Evolutionary conservation across 1,140 invertebrate species (phyloP).

Genomic region (Papilio polyxenes): DNA sequence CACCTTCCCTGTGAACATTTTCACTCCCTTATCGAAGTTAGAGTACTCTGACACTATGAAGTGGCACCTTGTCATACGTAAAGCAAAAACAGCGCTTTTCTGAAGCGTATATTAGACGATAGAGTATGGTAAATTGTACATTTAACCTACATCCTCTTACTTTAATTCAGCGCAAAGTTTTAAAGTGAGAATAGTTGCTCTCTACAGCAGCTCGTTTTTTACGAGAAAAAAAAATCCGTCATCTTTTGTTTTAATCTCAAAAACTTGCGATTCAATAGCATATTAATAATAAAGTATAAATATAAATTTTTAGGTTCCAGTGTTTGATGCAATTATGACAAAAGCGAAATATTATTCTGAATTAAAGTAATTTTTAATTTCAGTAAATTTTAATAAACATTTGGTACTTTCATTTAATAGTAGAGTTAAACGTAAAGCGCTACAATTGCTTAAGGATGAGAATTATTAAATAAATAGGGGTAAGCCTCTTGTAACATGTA

Average conservation of each 20-base stretch:
- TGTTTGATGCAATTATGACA: too few relatives aligned
- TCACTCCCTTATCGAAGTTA: constrained; percentile 60
- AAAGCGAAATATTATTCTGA: neutral
- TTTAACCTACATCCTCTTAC: too few relatives aligned
- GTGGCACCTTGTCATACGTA: constrained; percentile 40
- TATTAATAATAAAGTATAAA: too few relatives aligned
- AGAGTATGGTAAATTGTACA: too few relatives aligned
- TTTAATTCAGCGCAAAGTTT: too few relatives aligned
- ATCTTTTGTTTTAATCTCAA: too few relatives aligned
- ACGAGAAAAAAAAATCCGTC: too few relatives aligned
- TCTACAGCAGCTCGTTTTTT: too few relatives aligned
- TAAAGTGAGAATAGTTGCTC: too few relatives aligned
- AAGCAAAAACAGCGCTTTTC: constrained; percentile 30
- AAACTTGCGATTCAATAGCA: too few relatives aligned
- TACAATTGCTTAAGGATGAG: constrained; percentile 39
- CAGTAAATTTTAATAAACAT: neutral
- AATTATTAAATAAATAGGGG: constrained; percentile 28
- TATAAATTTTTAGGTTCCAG: too few relatives aligned
- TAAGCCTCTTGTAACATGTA: constrained; percentile 42
- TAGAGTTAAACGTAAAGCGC: constrained; percentile 21
- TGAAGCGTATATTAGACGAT: constrained; percentile 20
- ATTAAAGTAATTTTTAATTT: neutral
- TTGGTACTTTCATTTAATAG: neutral
- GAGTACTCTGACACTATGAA: constrained; percentile 47
- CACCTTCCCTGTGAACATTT: constrained; percentile 74